These are phyloP conservation scores for Haplochromis vanheusdeni DNA, from an alignment of 2,113 vertebrate genomes.

Conservation along the genomic window DNA sequence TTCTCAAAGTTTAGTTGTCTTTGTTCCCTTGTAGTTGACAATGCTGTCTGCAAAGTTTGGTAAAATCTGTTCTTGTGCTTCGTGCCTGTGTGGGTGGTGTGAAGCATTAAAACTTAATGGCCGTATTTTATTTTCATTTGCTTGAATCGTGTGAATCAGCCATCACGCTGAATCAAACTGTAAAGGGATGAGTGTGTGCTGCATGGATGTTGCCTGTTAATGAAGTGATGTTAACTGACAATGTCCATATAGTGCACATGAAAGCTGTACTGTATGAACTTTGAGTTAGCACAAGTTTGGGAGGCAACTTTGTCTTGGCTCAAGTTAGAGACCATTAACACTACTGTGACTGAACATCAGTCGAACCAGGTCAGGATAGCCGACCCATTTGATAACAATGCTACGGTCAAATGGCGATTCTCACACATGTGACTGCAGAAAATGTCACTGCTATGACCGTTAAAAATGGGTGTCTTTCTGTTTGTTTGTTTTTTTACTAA, in stretches of 20 bases:
- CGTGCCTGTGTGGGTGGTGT: background rate
- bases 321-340: background rate
- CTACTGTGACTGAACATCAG: background rate
- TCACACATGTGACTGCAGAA: background rate
- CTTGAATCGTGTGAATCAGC: background rate
- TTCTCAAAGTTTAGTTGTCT: background rate
- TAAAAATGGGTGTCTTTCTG: background rate
- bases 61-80: background rate
- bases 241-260: rapidly evolving
- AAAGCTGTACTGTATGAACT: background rate
- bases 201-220: background rate
- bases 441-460: rapidly evolving
- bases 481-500: background rate
- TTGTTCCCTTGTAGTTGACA: background rate
- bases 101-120: background rate
- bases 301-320: background rate
- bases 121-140: background rate
- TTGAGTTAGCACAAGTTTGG: background rate
- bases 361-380: background rate
- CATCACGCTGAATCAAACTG: background rate
- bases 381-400: background rate
- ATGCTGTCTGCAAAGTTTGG: background rate
- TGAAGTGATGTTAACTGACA: rapidly evolving
- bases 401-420: background rate
- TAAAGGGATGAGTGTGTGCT: background rate